phyloP scores from a whole-genome alignment of 1,140 invertebrate species.

The Brachionus paranguensis region DNA sequence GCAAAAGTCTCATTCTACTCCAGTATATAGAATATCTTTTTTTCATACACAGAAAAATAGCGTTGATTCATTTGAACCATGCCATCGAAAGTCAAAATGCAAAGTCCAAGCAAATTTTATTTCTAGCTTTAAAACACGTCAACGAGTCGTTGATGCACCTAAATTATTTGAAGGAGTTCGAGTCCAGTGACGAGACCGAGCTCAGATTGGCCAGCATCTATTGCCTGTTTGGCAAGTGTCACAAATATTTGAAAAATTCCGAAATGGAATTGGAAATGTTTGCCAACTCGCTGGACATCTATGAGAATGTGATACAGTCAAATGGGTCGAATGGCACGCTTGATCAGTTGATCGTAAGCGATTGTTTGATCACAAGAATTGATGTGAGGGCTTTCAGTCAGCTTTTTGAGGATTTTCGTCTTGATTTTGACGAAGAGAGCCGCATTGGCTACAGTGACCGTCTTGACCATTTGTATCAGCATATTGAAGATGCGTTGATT shows the following conservation, averaged over 20 bases:
- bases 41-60: slow-evolving; percentile 37
- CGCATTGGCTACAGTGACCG: background rate
- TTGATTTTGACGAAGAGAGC: slow-evolving; percentile 32
- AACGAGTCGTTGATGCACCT: slow-evolving; percentile 13
- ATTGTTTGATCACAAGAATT: background rate
- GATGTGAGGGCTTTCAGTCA: background rate
- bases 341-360: background rate
- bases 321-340: no score
- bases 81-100: background rate
- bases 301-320: background rate
- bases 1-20: background rate
- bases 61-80: slow-evolving; percentile 27
- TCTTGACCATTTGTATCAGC: slow-evolving; percentile 18
- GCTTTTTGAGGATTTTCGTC: background rate
- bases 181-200: slow-evolving; percentile 4
- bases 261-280: slow-evolving; percentile 40
- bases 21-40: slow-evolving; percentile 35
- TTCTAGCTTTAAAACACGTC: slow-evolving; percentile 29
- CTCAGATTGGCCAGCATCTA: slow-evolving; percentile 19
- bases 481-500: background rate
- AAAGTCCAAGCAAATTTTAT: background rate
- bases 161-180: slow-evolving; percentile 8
- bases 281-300: slow-evolving; percentile 32
- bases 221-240: slow-evolving; percentile 33
- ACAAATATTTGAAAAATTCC: slow-evolving; percentile 24